phyloP scores from a whole-genome alignment of 1,140 invertebrate species.

The Drosophila erecta region DNA sequence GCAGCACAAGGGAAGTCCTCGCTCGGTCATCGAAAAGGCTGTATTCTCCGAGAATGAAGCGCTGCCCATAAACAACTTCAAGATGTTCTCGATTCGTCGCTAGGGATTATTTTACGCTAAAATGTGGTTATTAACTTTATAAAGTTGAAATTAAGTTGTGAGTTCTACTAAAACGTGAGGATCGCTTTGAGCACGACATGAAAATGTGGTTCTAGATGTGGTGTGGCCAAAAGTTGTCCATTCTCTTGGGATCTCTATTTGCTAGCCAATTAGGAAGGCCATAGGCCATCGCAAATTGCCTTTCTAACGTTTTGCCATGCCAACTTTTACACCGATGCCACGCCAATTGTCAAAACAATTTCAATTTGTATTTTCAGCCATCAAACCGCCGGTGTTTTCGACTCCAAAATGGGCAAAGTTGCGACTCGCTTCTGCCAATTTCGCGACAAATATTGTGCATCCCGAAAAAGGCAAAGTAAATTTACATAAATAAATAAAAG shows the following conservation, averaged over 20 bases:
- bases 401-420: conserved; percentile 41
- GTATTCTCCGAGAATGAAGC: conserved; percentile 55
- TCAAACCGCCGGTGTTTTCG: conserved; percentile 37
- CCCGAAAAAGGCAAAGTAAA: conserved; percentile 54
- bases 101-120: background rate
- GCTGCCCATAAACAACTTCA: conserved; percentile 34
- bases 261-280: conserved; percentile 52
- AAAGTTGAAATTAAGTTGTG: background rate
- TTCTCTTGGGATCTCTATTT: conserved; percentile 11
- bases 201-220: conserved; percentile 5
- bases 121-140: background rate
- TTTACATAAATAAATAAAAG: conserved; percentile 82
- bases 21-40: conserved; percentile 51
- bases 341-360: conserved; percentile 73
- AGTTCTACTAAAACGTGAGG: conserved; percentile 13
- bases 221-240: conserved; percentile 49
- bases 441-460: conserved; percentile 63
- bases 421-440: conserved; percentile 60
- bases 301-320: conserved; percentile 29
- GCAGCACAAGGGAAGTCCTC: conserved; percentile 64
- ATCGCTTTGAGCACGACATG: conserved; percentile 32
- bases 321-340: conserved; percentile 43
- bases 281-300: conserved; percentile 17
- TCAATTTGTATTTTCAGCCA: conserved; percentile 62
- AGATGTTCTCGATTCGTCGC: conserved; percentile 42